A percentile compares a stretch with the other conserved stretches of the same genome.
Conservation (phyloP, 1,140 invertebrate species). For the Danaus plexippus region DNA sequence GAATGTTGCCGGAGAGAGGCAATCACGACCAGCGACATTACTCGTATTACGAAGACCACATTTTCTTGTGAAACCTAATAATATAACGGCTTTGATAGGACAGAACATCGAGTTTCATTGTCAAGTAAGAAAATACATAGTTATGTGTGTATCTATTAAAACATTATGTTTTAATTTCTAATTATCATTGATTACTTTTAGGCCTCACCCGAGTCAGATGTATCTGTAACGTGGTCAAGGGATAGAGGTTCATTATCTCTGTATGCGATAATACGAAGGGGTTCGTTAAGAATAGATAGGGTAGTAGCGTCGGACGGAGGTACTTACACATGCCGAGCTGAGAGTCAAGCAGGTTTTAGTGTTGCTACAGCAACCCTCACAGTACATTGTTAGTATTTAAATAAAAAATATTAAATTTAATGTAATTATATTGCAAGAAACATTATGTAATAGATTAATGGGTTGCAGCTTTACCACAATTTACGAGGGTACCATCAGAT, state of each 20-base stretch:
- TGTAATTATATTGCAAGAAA: too few species aligned
- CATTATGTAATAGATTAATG: neutral
- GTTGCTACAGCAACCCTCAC: constrained; percentile 57
- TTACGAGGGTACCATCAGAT: constrained; percentile 88
- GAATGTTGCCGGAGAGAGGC: constrained; percentile 87
- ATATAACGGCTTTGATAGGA: constrained; percentile 62
- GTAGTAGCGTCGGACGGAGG: constrained; percentile 59
- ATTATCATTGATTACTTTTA: constrained; percentile 16
- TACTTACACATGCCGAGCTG: constrained; percentile 66
- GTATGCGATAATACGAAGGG: constrained; percentile 57
- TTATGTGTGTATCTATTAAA: neutral
- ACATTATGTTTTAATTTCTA: neutral
- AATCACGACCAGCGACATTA: constrained; percentile 82
- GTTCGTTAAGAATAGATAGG: constrained; percentile 60
- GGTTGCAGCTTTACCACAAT: constrained; percentile 87
- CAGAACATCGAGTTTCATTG: constrained; percentile 70
- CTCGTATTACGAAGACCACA: constrained; percentile 76
- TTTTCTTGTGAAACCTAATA: constrained; percentile 65
- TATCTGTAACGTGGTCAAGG: constrained; percentile 59
- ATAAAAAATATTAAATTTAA: too few species aligned
- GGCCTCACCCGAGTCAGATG: constrained; percentile 62
- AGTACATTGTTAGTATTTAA: constrained; percentile 59
- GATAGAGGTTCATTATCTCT: constrained; percentile 56
- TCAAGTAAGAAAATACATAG: constrained; percentile 48
- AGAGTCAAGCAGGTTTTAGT: constrained; percentile 65